These are phyloP conservation scores for Acleris emargana DNA, from an alignment of 2,888 invertebrate species.

Conservation along the genomic window DNA sequence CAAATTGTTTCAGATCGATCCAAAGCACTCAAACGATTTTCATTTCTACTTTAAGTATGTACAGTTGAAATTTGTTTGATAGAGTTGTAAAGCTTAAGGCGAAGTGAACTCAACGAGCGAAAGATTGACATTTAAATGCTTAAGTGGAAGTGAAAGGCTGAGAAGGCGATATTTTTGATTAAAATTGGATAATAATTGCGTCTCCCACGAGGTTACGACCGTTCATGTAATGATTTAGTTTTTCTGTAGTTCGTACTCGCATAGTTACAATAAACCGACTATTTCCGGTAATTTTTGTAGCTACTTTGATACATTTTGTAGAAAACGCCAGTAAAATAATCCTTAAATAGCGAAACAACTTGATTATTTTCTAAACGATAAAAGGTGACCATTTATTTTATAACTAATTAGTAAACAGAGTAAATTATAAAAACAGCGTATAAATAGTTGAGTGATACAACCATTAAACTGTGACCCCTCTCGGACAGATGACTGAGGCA, in stretches of 20 bases:
- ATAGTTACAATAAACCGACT: constrained; percentile 67
- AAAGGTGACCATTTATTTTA: constrained; percentile 16
- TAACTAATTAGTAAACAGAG: constrained; percentile 46
- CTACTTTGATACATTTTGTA: constrained; percentile 17
- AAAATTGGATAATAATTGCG: constrained; percentile 83
- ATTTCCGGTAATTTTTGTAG: constrained; percentile 58
- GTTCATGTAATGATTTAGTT: constrained; percentile 63
- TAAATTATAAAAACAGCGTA: constrained; percentile 50
- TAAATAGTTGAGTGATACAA: constrained; percentile 46
- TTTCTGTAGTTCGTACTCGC: constrained; percentile 62
- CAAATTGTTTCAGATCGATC: constrained; percentile 73
- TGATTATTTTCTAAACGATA: neutral
- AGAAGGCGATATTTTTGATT: constrained; percentile 81
- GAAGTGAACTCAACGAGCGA: constrained; percentile 55
- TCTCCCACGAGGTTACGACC: constrained; percentile 75
- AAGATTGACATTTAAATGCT: constrained; percentile 83
- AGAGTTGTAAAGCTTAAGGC: constrained; percentile 53
- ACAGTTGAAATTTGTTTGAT: constrained; percentile 47
- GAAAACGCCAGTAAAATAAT: neutral
- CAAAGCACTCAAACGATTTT: constrained; percentile 42
- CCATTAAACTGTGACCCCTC: constrained; percentile 44
- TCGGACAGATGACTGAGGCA: constrained; percentile 21
- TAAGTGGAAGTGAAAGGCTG: constrained; percentile 82
- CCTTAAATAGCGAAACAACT: too few relatives aligned
- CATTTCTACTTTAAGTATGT: constrained; percentile 41